phyloP scores from a whole-genome alignment of 1,140 invertebrate genomes.

The Sweltsa coloradensis region DNA sequence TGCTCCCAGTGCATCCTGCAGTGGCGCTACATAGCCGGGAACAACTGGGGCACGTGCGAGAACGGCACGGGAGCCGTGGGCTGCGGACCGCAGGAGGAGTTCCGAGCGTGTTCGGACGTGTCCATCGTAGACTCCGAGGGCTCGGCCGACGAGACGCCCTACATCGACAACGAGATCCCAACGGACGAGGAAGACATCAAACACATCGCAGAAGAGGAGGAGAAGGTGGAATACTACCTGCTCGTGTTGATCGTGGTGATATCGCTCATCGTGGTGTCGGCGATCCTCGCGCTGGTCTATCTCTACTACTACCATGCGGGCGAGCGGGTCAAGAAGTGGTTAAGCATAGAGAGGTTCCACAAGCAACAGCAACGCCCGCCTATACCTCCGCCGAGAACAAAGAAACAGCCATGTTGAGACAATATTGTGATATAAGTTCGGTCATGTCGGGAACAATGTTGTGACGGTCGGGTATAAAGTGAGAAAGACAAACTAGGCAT shows the following conservation, averaged over 20 bases:
- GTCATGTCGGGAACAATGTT: too few species aligned
- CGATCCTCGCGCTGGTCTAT: slow-evolving; percentile 12
- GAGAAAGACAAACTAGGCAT: too few species aligned
- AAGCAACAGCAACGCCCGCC: slow-evolving; percentile 22
- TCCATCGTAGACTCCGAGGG: slow-evolving; percentile 17
- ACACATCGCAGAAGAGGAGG: slow-evolving; percentile 11
- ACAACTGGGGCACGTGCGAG: slow-evolving; percentile 35
- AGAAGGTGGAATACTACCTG: slow-evolving; percentile 12
- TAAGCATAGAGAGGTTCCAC: slow-evolving; percentile 18
- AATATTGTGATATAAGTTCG: neutral
- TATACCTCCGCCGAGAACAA: slow-evolving; percentile 34
- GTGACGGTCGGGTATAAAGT: too few species aligned
- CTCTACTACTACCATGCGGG: slow-evolving; percentile 32
- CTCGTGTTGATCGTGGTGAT: slow-evolving; percentile 7
- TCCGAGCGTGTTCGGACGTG: slow-evolving; percentile 53
- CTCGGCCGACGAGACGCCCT: slow-evolving; percentile 24
- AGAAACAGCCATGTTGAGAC: slow-evolving; percentile 23
- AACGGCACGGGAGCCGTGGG: slow-evolving; percentile 50
- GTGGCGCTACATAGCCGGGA: slow-evolving; percentile 55
- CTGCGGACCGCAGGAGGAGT: slow-evolving; percentile 78
- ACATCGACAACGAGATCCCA: slow-evolving; percentile 12
- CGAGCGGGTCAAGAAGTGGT: slow-evolving; percentile 28
- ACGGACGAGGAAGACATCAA: slow-evolving; percentile 15
- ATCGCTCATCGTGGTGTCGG: slow-evolving; percentile 1
- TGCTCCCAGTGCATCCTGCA: slow-evolving; percentile 70